phyloP scores from a whole-genome alignment of 1,140 invertebrate genomes.

The Bombus huntii region DNA sequence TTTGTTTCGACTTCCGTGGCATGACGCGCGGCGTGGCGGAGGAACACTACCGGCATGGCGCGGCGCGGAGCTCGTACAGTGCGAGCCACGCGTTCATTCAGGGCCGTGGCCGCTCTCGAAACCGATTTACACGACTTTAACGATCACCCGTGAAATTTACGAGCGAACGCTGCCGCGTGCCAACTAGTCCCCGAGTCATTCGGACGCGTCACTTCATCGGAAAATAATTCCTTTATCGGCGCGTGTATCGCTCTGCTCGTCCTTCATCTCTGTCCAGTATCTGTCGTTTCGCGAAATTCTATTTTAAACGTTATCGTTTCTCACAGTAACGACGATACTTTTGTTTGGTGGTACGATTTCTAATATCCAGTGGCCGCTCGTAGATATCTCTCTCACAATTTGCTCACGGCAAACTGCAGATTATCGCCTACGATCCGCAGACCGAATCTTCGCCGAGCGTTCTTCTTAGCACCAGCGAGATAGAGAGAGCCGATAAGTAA shows the following conservation, averaged over 20 bases:
- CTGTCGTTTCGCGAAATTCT: background rate
- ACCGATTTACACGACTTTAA: slow-evolving; percentile 77
- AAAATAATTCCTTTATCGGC: slow-evolving; percentile 48
- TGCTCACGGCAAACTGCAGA: slow-evolving; percentile 21
- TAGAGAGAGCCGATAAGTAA: slow-evolving; percentile 74
- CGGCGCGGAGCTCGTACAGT: background rate
- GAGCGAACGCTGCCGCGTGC: slow-evolving; percentile 69
- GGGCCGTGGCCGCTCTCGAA: slow-evolving; percentile 60
- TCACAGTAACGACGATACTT: background rate
- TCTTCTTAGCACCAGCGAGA: slow-evolving; percentile 65
- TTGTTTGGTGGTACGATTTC: too few relatives aligned
- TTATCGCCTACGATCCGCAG: slow-evolving; percentile 37
- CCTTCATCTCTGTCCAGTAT: background rate
- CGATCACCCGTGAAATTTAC: slow-evolving; percentile 71
- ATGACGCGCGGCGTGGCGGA: too few relatives aligned
- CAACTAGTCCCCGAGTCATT: slow-evolving; percentile 51
- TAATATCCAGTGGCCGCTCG: too few relatives aligned
- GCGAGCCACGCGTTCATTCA: slow-evolving; percentile 24
- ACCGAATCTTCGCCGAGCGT: slow-evolving; percentile 40
- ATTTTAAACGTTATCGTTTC: background rate
- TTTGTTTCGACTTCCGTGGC: background rate
- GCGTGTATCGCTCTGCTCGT: too few relatives aligned
- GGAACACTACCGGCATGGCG: slow-evolving; percentile 10
- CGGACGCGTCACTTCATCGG: slow-evolving; percentile 25
- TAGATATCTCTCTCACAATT: background rate